Percentiles rank a stretch among this genome's conserved stretches.
Evolutionary conservation across 2,888 invertebrate species (phyloP).

Genomic region (Chaitophorus viminalis): DNA sequence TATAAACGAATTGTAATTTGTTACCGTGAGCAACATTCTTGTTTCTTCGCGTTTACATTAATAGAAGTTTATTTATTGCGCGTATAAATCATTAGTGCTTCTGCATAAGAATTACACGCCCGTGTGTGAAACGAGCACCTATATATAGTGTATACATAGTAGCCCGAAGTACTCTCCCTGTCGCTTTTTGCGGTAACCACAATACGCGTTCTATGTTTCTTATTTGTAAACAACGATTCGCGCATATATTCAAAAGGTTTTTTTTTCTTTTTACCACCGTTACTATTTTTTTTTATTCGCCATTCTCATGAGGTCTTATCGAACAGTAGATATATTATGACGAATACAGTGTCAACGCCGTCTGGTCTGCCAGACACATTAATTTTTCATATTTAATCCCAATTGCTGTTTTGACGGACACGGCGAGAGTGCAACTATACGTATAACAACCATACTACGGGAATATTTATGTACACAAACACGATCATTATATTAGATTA

Average conservation of each 20-base stretch:
- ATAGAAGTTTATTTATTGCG: slow-evolving; percentile 52
- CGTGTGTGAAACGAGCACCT: background rate
- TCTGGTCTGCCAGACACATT: slow-evolving; percentile 53
- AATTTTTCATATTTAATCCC: slow-evolving; percentile 44
- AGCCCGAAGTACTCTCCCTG: background rate
- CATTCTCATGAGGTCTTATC: slow-evolving; percentile 36
- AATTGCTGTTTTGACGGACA: background rate
- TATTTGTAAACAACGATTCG: slow-evolving; percentile 15
- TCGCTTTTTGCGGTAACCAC: slow-evolving; percentile 24
- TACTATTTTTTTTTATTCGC: background rate
- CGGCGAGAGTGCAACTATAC: background rate
- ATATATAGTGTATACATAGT: no score
- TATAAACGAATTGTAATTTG: slow-evolving; percentile 51
- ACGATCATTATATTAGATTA: background rate
- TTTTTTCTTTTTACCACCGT: background rate
- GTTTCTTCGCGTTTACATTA: slow-evolving; percentile 28
- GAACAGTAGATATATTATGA: slow-evolving; percentile 44
- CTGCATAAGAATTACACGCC: slow-evolving; percentile 9
- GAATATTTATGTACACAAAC: background rate
- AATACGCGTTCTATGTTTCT: slow-evolving; percentile 20
- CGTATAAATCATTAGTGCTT: slow-evolving; percentile 50
- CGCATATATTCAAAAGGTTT: slow-evolving; percentile 41
- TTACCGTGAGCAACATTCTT: slow-evolving; percentile 34
- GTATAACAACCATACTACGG: background rate
- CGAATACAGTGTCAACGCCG: slow-evolving; percentile 26